Evolutionary conservation across 2,797 vertebrate species (phyloP).

Genomic region (Apogon talboti): DNA sequence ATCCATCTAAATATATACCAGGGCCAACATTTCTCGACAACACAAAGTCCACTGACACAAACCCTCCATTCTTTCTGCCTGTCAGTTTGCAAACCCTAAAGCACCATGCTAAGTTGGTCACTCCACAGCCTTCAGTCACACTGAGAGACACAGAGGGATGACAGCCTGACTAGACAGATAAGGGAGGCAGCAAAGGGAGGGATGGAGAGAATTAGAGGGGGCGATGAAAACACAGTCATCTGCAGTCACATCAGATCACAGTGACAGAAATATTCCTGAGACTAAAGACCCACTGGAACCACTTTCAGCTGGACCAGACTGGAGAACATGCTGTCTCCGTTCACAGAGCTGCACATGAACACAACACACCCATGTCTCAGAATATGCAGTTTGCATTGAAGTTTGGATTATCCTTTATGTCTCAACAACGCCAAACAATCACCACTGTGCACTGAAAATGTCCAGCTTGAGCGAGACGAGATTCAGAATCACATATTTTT

Average conservation of each 20-base stretch:
- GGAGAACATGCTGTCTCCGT: slow-evolving; percentile 2
- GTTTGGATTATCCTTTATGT: too few species aligned
- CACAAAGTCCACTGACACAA: slow-evolving; percentile 36
- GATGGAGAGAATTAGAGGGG: slow-evolving; percentile 19
- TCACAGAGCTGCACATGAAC: neutral
- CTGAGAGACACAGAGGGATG: slow-evolving; percentile 41
- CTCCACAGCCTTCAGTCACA: slow-evolving; percentile 64
- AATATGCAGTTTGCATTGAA: neutral
- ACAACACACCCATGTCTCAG: neutral
- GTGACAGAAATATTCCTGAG: slow-evolving; percentile 44
- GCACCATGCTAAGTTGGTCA: slow-evolving; percentile 63
- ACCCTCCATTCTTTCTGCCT: slow-evolving; percentile 37
- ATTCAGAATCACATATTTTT: neutral
- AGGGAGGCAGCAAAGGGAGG: slow-evolving; percentile 23
- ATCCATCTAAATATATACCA: slow-evolving; percentile 6
- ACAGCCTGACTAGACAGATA: slow-evolving; percentile 59
- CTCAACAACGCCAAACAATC: too few species aligned
- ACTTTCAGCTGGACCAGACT: slow-evolving; percentile 29
- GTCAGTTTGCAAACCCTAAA: slow-evolving; percentile 48
- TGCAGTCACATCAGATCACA: slow-evolving; percentile 61
- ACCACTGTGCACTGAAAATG: too few species aligned
- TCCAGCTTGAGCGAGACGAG: neutral
- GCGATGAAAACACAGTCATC: slow-evolving; percentile 56
- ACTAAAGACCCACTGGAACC: slow-evolving; percentile 34
- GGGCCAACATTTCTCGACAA: slow-evolving; percentile 11